A percentile compares a stretch with the other conserved stretches of the same genome.
These are phyloP conservation scores for Gracilinanus agilis DNA, from an alignment of 2,113 vertebrate species.

Conservation along the genomic window DNA sequence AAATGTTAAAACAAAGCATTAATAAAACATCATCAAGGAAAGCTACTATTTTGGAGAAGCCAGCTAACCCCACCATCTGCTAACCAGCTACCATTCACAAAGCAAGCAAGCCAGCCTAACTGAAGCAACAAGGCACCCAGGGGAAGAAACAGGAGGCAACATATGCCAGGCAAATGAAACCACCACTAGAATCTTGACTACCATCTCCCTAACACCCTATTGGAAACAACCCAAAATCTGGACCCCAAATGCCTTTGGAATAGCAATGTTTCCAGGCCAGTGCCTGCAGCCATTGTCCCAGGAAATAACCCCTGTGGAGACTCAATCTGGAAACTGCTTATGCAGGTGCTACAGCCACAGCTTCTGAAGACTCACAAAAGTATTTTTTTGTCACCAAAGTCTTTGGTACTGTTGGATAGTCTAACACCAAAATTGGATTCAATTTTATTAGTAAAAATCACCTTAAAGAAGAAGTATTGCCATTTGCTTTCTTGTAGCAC, in stretches of 20 bases:
- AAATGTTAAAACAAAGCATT: not conserved
- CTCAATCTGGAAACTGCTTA: not conserved
- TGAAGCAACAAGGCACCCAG: not conserved
- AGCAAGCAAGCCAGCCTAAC: not conserved
- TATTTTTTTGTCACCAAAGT: not conserved
- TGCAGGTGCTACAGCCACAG: not conserved
- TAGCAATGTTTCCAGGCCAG: not conserved
- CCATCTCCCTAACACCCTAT: not conserved
- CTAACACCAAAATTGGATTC: not conserved
- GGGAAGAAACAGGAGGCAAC: not conserved
- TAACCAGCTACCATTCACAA: not conserved
- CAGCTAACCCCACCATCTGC: not conserved
- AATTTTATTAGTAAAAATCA: not conserved
- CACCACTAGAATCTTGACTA: not conserved
- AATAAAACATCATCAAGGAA: not conserved
- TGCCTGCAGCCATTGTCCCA: not conserved
- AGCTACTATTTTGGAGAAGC: not conserved
- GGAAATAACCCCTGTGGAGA: not conserved
- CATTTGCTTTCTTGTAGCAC: not conserved
- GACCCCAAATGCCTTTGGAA: not conserved
- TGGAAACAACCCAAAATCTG: not conserved
- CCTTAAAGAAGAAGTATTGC: not conserved
- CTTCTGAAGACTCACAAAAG: not conserved
- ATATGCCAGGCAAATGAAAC: not conserved
- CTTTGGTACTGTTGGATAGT: not conserved